Conservation (phyloP, 2,888 invertebrate species). For the Chrysolina americana region DNA sequence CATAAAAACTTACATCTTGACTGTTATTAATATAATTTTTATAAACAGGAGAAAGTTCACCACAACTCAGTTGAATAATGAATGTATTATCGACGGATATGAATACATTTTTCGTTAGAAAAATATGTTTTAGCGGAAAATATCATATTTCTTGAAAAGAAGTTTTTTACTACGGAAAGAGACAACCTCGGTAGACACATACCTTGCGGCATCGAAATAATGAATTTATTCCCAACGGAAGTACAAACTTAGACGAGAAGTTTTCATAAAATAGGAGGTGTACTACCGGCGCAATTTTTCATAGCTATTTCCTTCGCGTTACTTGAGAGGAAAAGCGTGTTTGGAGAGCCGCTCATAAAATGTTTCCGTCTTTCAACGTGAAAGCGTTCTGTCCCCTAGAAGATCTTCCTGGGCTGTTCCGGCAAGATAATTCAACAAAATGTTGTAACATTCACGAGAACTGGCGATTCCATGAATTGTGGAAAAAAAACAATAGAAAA, state of each 20-base stretch:
- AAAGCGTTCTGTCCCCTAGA: slow-evolving; percentile 4
- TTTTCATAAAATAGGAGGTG: slow-evolving; percentile 24
- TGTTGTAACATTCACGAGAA: no score
- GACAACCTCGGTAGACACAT: background rate
- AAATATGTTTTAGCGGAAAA: background rate
- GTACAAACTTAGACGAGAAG: slow-evolving; percentile 22
- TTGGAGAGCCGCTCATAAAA: slow-evolving; percentile 20
- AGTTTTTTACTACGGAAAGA: background rate
- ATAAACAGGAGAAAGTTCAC: no score
- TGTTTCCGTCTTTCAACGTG: background rate
- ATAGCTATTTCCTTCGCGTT: slow-evolving; percentile 14
- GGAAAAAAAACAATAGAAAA: no score
- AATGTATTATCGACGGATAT: no score
- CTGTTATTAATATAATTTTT: no score
- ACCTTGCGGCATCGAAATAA: slow-evolving; percentile 13
- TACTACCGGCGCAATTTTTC: slow-evolving; percentile 19
- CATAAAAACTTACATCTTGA: no score
- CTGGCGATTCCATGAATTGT: no score
- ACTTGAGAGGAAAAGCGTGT: slow-evolving; percentile 28
- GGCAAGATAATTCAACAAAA: no score
- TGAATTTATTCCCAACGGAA: slow-evolving; percentile 29
- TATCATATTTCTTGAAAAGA: background rate
- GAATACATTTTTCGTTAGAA: no score
- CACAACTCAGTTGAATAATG: no score
- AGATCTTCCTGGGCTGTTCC: no score